Evolutionary conservation across 2,113 vertebrate genomes (phyloP).

Genomic region (Salvelinus namaycush): DNA sequence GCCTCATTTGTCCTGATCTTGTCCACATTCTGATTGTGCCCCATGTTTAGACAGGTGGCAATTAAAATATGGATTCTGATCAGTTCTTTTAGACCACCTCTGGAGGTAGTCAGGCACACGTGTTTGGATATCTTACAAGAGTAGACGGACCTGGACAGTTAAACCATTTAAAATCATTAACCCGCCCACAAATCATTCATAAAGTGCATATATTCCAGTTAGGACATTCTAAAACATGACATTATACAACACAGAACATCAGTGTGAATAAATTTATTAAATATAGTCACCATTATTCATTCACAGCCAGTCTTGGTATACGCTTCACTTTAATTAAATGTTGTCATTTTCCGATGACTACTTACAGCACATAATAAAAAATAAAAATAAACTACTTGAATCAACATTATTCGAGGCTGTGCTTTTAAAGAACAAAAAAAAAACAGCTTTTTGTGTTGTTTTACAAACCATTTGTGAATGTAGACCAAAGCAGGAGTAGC

Average conservation of each 20-base stretch:
- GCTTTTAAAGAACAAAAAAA: conserved; percentile 16
- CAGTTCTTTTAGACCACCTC: too few species aligned
- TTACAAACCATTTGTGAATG: conserved; percentile 35
- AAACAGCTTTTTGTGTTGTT: neutral
- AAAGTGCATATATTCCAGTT: too few species aligned
- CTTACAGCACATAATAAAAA: conserved; percentile 8
- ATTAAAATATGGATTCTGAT: too few species aligned
- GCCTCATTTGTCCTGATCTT: too few species aligned
- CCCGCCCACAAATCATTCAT: too few species aligned
- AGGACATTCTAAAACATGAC: neutral
- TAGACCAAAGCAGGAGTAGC: conserved; percentile 9
- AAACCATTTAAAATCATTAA: too few species aligned
- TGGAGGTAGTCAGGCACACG: too few species aligned
- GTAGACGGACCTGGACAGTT: too few species aligned
- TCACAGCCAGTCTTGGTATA: conserved; percentile 54
- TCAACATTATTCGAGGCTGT: conserved; percentile 15
- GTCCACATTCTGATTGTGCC: too few species aligned
- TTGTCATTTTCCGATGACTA: conserved; percentile 50
- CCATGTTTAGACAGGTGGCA: too few species aligned
- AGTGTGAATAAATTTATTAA: conserved; percentile 58
- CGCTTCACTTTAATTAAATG: conserved; percentile 54
- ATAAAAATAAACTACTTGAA: conserved; percentile 21
- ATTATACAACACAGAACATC: neutral
- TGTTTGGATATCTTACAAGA: too few species aligned
- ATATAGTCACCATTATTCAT: conserved; percentile 52